Evolutionary conservation across 2,797 vertebrate genomes (phyloP).

Genomic region (Echiichthys vipera): DNA sequence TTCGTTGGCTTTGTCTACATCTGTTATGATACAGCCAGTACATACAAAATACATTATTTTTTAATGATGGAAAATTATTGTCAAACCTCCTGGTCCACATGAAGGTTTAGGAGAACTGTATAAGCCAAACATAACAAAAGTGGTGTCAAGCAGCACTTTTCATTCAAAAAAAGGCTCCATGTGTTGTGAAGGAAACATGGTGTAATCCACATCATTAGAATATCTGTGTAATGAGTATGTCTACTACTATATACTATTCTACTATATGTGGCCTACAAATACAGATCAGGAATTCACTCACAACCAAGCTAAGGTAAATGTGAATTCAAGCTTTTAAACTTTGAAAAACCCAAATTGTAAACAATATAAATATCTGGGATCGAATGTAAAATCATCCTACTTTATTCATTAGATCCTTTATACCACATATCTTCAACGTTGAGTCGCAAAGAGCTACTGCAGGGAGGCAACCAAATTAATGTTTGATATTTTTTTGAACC

Average conservation of each 20-base stretch:
- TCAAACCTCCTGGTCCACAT: not conserved
- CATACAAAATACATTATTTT: not conserved
- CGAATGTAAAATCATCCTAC: too few species aligned
- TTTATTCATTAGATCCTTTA: too few species aligned
- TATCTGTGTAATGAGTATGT: not conserved
- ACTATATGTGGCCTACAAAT: not conserved
- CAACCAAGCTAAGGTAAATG: not conserved
- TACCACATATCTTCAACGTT: too few species aligned
- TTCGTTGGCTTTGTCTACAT: not conserved
- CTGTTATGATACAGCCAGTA: not conserved
- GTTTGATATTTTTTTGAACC: too few species aligned
- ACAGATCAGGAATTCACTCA: too few species aligned
- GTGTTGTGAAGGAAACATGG: too few species aligned
- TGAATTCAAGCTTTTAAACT: not conserved
- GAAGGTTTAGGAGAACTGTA: not conserved
- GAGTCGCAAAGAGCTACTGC: too few species aligned
- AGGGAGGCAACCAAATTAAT: too few species aligned
- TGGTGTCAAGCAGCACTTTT: not conserved
- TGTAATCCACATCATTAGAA: not conserved
- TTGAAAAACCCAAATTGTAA: not conserved
- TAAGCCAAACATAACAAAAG: not conserved
- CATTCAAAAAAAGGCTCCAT: not conserved
- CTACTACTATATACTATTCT: too few species aligned
- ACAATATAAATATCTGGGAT: too few species aligned
- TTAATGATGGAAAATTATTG: not conserved